A percentile compares a stretch with the other conserved stretches of the same genome.
Evolutionary conservation across 2,888 invertebrate genomes (phyloP).

Genomic region (Notodonta dromedarius): DNA sequence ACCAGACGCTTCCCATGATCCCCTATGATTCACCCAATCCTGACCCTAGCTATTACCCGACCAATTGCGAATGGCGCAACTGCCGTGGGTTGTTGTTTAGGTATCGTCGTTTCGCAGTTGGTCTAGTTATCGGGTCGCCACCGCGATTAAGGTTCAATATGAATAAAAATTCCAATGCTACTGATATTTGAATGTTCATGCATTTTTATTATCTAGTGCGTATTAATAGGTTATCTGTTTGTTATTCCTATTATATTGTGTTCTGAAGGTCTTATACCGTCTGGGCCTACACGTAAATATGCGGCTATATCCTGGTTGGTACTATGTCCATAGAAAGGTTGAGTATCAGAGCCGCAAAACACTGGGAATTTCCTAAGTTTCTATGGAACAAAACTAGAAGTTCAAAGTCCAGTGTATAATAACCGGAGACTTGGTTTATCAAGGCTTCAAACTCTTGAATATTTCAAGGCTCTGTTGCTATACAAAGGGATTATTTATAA

Average conservation of each 20-base stretch:
- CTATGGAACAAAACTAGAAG: too few species aligned
- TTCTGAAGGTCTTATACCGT: not conserved
- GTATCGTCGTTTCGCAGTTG: conserved; percentile 29
- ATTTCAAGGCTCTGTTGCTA: not conserved
- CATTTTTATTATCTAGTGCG: conserved; percentile 7
- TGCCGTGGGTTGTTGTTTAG: conserved; percentile 28
- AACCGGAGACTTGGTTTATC: not conserved
- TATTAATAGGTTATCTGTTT: conserved; percentile 3
- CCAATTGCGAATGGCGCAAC: conserved; percentile 36
- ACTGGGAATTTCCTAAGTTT: too few species aligned
- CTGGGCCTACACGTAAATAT: too few species aligned
- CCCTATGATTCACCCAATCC: conserved; percentile 51
- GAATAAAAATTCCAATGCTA: conserved; percentile 13
- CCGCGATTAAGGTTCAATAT: conserved; percentile 26
- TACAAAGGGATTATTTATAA: not conserved
- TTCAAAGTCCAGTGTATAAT: too few species aligned
- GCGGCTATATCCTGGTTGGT: not conserved
- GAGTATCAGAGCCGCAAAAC: too few species aligned
- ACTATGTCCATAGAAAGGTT: not conserved
- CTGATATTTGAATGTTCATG: conserved; percentile 7
- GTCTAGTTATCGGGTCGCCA: conserved; percentile 27
- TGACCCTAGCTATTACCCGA: conserved; percentile 46
- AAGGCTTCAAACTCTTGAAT: not conserved
- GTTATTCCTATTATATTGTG: not conserved
- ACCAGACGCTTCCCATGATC: conserved; percentile 38